Evolutionary conservation across 1,140 invertebrate genomes (phyloP), one percentile per base, ranked within the genome.

Genomic region (Lycorma delicatula): DNA sequence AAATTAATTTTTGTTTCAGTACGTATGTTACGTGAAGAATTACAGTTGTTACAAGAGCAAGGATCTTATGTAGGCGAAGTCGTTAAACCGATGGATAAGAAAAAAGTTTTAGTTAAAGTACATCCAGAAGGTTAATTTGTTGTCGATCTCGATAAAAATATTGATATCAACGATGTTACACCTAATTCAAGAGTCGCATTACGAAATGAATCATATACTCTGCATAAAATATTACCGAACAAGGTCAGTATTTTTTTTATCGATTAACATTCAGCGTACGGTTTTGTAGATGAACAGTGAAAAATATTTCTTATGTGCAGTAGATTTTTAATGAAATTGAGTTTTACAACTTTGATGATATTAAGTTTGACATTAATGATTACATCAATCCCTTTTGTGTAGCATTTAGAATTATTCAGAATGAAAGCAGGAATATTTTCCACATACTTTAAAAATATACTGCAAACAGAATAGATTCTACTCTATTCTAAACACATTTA

Each of bases 71-170:
- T 99, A 4, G 97, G 97, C 11, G 97, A 99, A 78, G 97, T 99
- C 26, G 94, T 98, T 0, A 99, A 99, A 72, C 93, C 94, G 0
- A 99, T 99, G 96, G 97, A 99, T 70, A 99, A 99, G 72, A 99
- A 99, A 74, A 99, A 99, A 75, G 97, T 99, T 2, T 75, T 99
- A 0, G 97, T 99, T 0, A 99, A 99, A 78, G 95, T 99, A 11
- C 97, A 99, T 76, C 97, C 97, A 1, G 97, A 99, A 77, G 97
- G 97, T 53, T 99, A 99, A 77, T 99, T 99, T 80, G 97, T 99
- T 1, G 97, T 99, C 18, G 97, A 99, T 75, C 78, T 99, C 60
- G 97, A 99, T 71, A 99, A 99, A 70, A 98, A 98, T 70, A 98
- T 99, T 64, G 97, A 99, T 69, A 97, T 99, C 41, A 94, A 93